A percentile compares a stretch with the other conserved stretches of the same genome.
phyloP scores from a whole-genome alignment of 2,113 vertebrate species.

The Craseonycteris thonglongyai region DNA sequence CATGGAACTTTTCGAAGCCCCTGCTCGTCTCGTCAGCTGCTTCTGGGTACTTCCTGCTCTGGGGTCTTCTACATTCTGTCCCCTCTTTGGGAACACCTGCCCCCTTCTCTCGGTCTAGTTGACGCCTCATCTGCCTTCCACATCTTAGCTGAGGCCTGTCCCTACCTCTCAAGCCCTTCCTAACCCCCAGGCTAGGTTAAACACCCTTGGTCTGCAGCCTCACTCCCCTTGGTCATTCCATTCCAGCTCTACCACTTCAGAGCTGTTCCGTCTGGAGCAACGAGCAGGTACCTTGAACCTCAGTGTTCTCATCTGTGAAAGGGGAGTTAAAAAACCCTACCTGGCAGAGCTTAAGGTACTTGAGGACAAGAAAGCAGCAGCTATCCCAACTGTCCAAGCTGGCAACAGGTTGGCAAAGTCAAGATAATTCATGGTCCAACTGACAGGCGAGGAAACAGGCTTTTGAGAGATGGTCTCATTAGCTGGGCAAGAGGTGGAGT shows the following conservation, averaged over 20 bases:
- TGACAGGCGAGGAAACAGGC: neutral
- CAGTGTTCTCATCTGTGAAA: too few relatives aligned
- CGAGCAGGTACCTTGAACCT: neutral
- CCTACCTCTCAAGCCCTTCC: neutral
- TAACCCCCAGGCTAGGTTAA: neutral
- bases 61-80: neutral
- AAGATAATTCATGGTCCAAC: neutral
- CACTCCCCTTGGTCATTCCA: neutral
- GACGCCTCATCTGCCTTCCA: neutral
- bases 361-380: neutral
- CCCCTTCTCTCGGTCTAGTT: neutral
- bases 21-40: neutral
- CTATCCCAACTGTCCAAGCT: neutral
- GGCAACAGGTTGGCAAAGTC: neutral
- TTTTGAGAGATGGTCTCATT: neutral
- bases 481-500: neutral
- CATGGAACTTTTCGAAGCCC: fast-evolving
- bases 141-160: neutral
- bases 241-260: neutral
- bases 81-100: fast-evolving
- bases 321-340: neutral
- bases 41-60: neutral
- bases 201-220: too few relatives aligned
- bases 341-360: neutral
- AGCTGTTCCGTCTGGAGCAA: neutral